Conservation (phyloP, 1,140 invertebrate genomes). For the Xylocopa sonorina region DNA sequence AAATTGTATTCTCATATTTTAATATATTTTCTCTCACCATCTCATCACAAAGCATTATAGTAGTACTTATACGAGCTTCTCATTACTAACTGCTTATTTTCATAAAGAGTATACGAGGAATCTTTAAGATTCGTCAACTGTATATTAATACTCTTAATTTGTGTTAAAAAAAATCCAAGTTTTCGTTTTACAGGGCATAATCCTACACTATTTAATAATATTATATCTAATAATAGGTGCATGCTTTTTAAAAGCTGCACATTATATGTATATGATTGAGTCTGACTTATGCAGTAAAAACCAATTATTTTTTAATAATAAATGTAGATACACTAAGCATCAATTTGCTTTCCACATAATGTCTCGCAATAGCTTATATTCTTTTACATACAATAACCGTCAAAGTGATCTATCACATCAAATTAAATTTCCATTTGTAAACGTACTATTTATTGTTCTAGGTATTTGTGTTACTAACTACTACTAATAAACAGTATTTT, state of each 20-base stretch:
- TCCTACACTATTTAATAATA: constrained; percentile 26
- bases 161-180: constrained; percentile 6
- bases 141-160: constrained; percentile 8
- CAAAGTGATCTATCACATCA: not conserved
- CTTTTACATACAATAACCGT: not conserved
- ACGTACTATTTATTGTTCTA: constrained; percentile 3
- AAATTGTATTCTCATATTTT: constrained; percentile 32
- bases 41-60: constrained; percentile 32
- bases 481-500: constrained; percentile 4
- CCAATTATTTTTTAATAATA: constrained; percentile 22
- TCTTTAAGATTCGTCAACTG: not conserved
- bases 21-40: constrained; percentile 26
- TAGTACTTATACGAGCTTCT: constrained; percentile 37
- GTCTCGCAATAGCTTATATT: constrained; percentile 20
- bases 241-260: constrained; percentile 28
- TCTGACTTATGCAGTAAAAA: constrained; percentile 21
- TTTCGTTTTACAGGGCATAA: constrained; percentile 29
- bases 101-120: constrained; percentile 17
- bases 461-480: not conserved
- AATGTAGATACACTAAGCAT: constrained; percentile 18
- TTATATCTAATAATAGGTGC: constrained; percentile 28
- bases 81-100: constrained; percentile 39
- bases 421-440: not conserved
- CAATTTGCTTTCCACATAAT: constrained; percentile 62
- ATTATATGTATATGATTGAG: constrained; percentile 32